Evolutionary conservation across 2,797 vertebrate genomes (phyloP), one percentile per base, ranked within the genome.

Genomic region (Acipenser ruthenus): DNA sequence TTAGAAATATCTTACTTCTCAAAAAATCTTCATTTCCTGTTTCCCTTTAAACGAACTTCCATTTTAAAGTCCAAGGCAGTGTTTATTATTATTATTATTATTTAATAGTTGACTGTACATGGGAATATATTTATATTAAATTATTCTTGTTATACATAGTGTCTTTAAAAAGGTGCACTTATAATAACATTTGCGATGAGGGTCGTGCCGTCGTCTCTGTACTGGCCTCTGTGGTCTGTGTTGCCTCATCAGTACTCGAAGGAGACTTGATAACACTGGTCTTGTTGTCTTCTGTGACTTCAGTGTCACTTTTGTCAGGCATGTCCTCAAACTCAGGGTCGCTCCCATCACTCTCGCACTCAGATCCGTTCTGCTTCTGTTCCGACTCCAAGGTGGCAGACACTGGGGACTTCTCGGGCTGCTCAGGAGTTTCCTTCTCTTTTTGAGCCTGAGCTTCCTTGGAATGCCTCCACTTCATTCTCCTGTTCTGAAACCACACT

Each of bases 401-500:
- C 58, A 72, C 78, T 0, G 73, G 15, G 0, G 76, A 65, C 68
- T 91, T 92, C 50, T 94, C 93, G 2, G 85, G 74, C 12, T 89
- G 85, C 47, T 92, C 93, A 37, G 23, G 23, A 71, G 93, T 93
- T 63, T 97, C 95, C 72, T 98, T 98, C 77, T 98, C 96, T 71
- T 96, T 98, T 79, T 99, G 96, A 1, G 95, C 94, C 80, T 98
- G 95, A 0, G 95, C 96, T 79, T 98, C 96, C 73, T 99, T 98
- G 63, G 96, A 99, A 75, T 99, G 96, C 66, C 96, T 86, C 96
- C 96, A 98, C 78, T 97, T 97, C 94, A 96, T 96, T 70, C 95
- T 84, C 12, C 95, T 79, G 87, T 97, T 97, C 83, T 97, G 95
- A 78, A 97, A 96, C 95, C 95, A 97, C n/a, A 97, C 95, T 68